Percentiles rank a stretch among this genome's conserved stretches.
phyloP scores from a whole-genome alignment of 1,140 invertebrate species.

The Drosophila athabasca region DNA sequence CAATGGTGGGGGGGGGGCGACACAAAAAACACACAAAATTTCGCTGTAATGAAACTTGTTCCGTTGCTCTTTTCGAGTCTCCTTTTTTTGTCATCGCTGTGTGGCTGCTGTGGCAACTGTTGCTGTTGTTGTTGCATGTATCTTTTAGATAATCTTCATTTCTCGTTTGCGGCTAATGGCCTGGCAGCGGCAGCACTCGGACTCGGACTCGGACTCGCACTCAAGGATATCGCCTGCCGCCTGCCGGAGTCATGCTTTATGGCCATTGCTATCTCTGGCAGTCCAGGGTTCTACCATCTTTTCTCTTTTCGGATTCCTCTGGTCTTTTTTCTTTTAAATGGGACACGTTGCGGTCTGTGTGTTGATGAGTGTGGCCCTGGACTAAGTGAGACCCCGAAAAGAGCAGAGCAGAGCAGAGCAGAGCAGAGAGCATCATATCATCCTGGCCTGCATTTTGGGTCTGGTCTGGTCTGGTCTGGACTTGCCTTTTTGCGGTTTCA shows the following conservation, averaged over 20 bases:
- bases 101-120: constrained; percentile 34
- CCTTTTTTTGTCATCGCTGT: constrained; percentile 27
- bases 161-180: constrained; percentile 82
- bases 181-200: constrained; percentile 56
- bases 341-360: constrained; percentile 80
- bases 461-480: constrained; percentile 61
- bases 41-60: constrained; percentile 75
- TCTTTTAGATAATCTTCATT: constrained; percentile 83
- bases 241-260: constrained; percentile 62
- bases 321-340: constrained; percentile 67
- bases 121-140: constrained; percentile 63
- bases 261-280: constrained; percentile 39
- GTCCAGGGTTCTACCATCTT: constrained; percentile 21
- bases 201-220: constrained; percentile 58
- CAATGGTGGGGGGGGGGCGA: constrained; percentile 37
- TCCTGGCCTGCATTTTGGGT: constrained; percentile 67
- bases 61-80: constrained; percentile 28
- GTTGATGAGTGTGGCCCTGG: constrained; percentile 69
- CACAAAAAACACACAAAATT: constrained; percentile 52
- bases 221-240: constrained; percentile 72
- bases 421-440: constrained; percentile 30
- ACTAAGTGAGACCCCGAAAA: constrained; percentile 65
- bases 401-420: constrained; percentile 32
- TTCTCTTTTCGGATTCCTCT: constrained; percentile 29
- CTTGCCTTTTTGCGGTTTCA: constrained; percentile 70